phyloP scores from a whole-genome alignment of 2,888 invertebrate species.

The Drosophila basisetae region DNA sequence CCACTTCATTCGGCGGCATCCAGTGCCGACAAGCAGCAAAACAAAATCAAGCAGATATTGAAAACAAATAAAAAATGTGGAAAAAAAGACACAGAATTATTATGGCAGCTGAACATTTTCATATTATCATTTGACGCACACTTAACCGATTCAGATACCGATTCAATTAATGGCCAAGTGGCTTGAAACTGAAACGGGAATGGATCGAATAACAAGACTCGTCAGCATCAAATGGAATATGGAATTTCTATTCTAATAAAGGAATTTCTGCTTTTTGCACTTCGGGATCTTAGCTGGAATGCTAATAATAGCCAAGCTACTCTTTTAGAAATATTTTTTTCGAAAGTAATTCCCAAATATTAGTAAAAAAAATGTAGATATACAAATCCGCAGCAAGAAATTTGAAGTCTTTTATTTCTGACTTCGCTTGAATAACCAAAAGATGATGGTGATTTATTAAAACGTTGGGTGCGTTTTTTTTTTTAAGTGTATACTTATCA shows the following conservation, averaged over 20 bases:
- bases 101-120: conserved; percentile 24
- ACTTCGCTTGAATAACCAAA: too few species aligned
- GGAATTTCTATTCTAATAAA: too few species aligned
- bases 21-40: neutral
- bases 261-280: neutral
- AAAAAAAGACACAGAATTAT: neutral
- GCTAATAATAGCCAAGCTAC: neutral
- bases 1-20: conserved; percentile 4
- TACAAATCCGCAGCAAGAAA: too few species aligned
- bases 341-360: neutral
- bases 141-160: conserved; percentile 4
- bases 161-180: conserved; percentile 22
- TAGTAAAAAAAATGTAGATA: too few species aligned
- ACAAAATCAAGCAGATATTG: neutral
- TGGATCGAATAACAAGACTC: neutral
- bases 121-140: conserved; percentile 22
- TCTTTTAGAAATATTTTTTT: too few species aligned
- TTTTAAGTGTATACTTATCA: too few species aligned
- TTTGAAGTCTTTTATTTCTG: too few species aligned
- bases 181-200: neutral
- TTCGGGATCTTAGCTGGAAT: neutral
- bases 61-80: neutral
- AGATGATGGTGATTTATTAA: too few species aligned
- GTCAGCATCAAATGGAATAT: neutral
- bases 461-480: too few species aligned